Evolutionary conservation across 30 jellyfish, hydroid and myxozoan species (phyloP).

Genomic region (Calvadosia cruxmelitensis): DNA sequence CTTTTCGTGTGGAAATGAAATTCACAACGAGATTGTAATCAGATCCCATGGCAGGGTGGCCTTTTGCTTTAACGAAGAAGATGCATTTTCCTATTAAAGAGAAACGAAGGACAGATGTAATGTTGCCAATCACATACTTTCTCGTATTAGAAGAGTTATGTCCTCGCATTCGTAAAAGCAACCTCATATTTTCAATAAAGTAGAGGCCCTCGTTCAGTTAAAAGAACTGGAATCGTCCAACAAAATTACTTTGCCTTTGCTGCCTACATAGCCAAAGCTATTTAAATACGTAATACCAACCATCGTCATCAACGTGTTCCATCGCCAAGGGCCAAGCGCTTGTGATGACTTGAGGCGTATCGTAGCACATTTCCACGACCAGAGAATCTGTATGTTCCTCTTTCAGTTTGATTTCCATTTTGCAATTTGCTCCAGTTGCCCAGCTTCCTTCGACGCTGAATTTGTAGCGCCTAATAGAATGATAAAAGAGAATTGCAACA

Average conservation of each 20-base stretch:
- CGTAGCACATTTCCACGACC: neutral
- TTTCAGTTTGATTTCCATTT: neutral
- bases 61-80: neutral
- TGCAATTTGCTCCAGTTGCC: neutral
- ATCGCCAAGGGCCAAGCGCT: conserved; percentile 1
- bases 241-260: no score
- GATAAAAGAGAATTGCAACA: no score
- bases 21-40: neutral
- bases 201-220: no score
- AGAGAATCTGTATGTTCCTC: neutral
- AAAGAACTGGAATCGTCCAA: no score
- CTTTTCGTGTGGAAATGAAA: neutral
- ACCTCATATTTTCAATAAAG: no score
- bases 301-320: neutral
- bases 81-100: neutral
- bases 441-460: neutral
- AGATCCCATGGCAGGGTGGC: neutral
- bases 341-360: neutral
- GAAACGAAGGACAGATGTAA: no score
- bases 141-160: no score
- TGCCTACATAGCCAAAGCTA: no score
- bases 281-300: no score
- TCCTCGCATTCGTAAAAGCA: no score
- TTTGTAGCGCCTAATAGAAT: neutral
- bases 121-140: no score